A percentile compares a stretch with the other conserved stretches of the same genome.
Evolutionary conservation across 2,797 vertebrate genomes (phyloP).

Genomic region (Sus cebifrons): DNA sequence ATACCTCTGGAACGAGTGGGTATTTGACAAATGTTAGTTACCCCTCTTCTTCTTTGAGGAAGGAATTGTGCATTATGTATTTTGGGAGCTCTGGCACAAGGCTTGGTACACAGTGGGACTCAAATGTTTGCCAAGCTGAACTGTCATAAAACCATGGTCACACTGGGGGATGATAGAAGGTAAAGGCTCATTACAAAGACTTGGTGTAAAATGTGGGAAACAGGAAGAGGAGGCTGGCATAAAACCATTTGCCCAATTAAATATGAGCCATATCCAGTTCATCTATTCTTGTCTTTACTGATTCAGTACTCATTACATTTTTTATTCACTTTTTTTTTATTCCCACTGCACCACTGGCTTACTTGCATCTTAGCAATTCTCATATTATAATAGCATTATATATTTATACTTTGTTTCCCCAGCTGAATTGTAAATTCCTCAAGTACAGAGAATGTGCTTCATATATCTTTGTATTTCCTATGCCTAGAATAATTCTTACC

Average conservation of each 20-base stretch:
- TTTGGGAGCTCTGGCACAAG: not conserved
- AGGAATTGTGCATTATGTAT: not conserved
- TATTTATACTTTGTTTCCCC: constrained; percentile 25
- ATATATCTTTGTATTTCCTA: not conserved
- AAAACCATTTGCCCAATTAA: constrained; percentile 50
- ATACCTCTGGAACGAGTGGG: not conserved
- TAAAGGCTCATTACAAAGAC: constrained; percentile 37
- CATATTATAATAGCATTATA: constrained; percentile 34
- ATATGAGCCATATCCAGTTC: not conserved
- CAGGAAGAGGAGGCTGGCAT: not conserved
- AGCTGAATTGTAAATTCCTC: constrained; percentile 58
- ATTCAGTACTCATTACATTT: not conserved
- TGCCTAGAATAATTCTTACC: constrained; percentile 33
- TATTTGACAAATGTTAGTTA: constrained; percentile 47
- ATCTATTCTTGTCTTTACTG: constrained; percentile 58
- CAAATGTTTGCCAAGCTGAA: constrained; percentile 57
- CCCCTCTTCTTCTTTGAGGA: constrained; percentile 48
- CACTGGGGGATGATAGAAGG: not conserved
- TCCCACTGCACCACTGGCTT: not conserved
- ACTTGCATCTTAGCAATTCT: constrained; percentile 39
- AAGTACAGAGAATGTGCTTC: constrained; percentile 47
- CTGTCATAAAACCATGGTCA: constrained; percentile 13
- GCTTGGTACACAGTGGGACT: not conserved
- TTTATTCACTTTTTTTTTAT: constrained; percentile 52
- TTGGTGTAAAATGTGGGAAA: not conserved